Percentiles rank a stretch among this genome's conserved stretches.
Evolutionary conservation across 2,113 vertebrate species (phyloP).

Genomic region (Speoplatyrhinus poulsoni): DNA sequence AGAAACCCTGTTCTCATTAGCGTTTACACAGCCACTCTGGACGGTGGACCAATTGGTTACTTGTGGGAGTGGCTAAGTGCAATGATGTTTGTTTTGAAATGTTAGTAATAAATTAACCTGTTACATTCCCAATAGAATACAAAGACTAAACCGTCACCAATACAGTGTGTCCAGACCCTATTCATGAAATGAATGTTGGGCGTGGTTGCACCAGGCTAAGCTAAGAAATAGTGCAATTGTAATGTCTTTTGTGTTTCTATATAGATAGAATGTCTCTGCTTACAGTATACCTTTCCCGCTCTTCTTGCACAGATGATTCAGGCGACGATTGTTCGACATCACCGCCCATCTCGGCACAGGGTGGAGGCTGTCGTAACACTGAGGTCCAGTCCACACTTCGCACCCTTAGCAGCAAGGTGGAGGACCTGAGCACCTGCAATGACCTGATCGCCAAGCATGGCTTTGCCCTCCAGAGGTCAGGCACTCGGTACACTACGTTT

Average conservation of each 20-base stretch:
- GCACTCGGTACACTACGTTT: neutral
- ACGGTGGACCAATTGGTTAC: too few species aligned
- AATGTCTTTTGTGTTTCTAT: too few species aligned
- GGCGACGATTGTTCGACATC: constrained; percentile 84
- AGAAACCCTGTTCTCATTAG: too few species aligned
- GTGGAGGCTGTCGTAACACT: constrained; percentile 78
- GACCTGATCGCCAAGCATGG: constrained; percentile 97
- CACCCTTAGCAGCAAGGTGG: constrained; percentile 90
- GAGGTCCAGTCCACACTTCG: constrained; percentile 92
- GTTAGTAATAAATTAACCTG: too few species aligned
- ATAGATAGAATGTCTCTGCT: constrained; percentile 1
- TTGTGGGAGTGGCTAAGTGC: too few species aligned
- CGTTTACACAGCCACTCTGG: too few species aligned
- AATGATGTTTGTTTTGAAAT: too few species aligned
- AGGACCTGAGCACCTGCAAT: constrained; percentile 94
- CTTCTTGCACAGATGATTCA: constrained; percentile 83
- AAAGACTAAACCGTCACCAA: too few species aligned
- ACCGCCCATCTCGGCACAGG: constrained; percentile 71
- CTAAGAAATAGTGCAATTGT: too few species aligned
- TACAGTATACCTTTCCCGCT: neutral
- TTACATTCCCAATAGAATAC: too few species aligned
- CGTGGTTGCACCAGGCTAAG: neutral
- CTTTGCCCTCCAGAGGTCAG: constrained; percentile 88
- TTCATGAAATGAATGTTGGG: too few species aligned
- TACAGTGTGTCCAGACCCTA: too few species aligned